Percentiles rank a stretch among this genome's conserved stretches.
phyloP scores from a whole-genome alignment of 1,140 invertebrate genomes.

The Drusus annulatus region DNA sequence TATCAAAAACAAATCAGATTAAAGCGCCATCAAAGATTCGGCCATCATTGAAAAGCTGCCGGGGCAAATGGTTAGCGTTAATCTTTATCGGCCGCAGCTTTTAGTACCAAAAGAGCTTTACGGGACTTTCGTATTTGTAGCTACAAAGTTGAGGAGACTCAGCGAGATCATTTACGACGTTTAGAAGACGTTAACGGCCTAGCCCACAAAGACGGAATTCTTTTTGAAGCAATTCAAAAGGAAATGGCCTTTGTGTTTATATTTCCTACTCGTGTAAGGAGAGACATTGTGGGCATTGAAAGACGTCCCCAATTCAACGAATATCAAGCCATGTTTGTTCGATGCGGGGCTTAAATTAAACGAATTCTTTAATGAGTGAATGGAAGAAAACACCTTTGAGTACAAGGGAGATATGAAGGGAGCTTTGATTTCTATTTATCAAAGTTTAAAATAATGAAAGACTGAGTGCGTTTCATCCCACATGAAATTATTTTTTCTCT shows the following conservation, averaged over 20 bases:
- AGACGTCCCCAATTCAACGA: neutral
- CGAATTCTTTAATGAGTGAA: too few species aligned
- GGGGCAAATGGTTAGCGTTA: neutral
- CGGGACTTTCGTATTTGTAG: constrained; percentile 9
- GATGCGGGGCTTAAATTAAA: too few species aligned
- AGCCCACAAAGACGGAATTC: constrained; percentile 13
- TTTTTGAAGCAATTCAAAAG: constrained; percentile 19
- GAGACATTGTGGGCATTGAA: constrained; percentile 24
- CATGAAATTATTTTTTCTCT: too few species aligned
- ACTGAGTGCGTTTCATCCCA: too few species aligned
- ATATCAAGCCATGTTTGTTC: neutral
- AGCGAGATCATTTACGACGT: constrained; percentile 27
- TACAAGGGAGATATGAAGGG: too few species aligned
- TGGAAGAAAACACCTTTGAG: too few species aligned
- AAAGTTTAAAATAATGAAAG: too few species aligned
- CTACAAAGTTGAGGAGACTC: constrained; percentile 12
- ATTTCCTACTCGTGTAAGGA: too few species aligned
- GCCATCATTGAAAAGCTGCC: neutral
- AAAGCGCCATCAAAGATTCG: neutral
- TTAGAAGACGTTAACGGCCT: constrained; percentile 27
- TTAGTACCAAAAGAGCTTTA: constrained; percentile 26
- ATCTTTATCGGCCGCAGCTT: constrained; percentile 14
- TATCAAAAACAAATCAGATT: constrained; percentile 6
- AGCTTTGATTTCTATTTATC: too few species aligned
- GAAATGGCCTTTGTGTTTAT: neutral